Base-by-base conservation (phyloP, 1,140 invertebrate species). In the Scaptomyza graminum region DNA sequence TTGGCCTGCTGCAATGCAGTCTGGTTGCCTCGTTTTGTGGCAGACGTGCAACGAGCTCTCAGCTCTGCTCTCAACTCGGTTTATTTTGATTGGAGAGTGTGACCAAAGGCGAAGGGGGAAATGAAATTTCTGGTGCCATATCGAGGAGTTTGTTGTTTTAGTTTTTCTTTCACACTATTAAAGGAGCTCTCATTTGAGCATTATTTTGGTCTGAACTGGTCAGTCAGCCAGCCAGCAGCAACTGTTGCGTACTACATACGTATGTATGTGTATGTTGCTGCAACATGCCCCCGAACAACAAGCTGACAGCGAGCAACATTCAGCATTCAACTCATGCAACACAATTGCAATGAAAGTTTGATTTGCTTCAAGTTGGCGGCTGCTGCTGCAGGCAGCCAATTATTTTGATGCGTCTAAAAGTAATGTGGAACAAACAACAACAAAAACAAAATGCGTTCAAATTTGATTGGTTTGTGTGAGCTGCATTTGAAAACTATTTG, bases 401-500 rank as follows among this genome's bases (percentile, higher is more conserved):
- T 84, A 79, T 67, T 70, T 56, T 84, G 80, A 87, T 83, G 80
- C 69, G 62, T 59, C 47, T 67, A 71, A 74, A 74, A 77, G 66
- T 81, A 85, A 85, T 84, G 73, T 84, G 81, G 81, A 85, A 76
- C 80, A 85, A 74, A 57, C 65, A 79, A 66, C 51, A 52, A 28
- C 56, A 55, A 18, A 41, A 47, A 64, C 71, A 84, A 60, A 59
- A 76, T 81, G 81, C 81, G 81, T 87, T 85, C 82, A 61, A 87
- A n/a, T 85, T 84, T 87, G 82, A 84, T 84, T 84, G 82, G 81
- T 47, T 65, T 80, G 76, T 46, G 66, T 80, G 76, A 37, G 66
- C 54, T 61, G 79, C 75, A 69, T 82, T 87, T 87, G 82, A 87
- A 83, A 88, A 79, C 75, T 74, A 88, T 87, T 87, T 87, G 82